Evolutionary conservation across 2,797 vertebrate genomes (phyloP).

Genomic region (Chelon labrosus): DNA sequence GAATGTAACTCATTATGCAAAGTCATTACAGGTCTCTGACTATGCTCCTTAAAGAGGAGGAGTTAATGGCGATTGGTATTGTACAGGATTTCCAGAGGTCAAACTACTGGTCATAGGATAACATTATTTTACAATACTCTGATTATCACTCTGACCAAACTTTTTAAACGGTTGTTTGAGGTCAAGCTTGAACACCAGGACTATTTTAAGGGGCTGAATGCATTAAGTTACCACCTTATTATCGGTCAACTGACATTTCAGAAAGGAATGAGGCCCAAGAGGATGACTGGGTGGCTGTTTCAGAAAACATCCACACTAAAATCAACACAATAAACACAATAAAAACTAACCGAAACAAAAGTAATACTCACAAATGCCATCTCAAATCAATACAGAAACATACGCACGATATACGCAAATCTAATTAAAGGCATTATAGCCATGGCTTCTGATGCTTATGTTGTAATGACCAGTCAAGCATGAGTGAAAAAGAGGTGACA

Average conservation of each 20-base stretch:
- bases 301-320: background rate
- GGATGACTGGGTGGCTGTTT: background rate
- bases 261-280: conserved; percentile 6
- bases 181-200: conserved; percentile 55
- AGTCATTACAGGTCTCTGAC: conserved; percentile 81
- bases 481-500: background rate
- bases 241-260: conserved; percentile 3
- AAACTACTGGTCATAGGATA: conserved; percentile 70
- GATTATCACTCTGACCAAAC: conserved; percentile 57
- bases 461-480: background rate
- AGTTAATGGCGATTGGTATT: conserved; percentile 75
- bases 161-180: conserved; percentile 55
- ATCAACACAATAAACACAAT: background rate
- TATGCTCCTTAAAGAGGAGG: conserved; percentile 73
- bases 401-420: background rate
- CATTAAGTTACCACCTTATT: conserved; percentile 29
- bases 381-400: background rate
- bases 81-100: conserved; percentile 79
- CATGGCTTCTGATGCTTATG: background rate
- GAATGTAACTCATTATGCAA: conserved; percentile 87
- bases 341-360: background rate
- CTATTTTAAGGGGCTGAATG: conserved; percentile 26
- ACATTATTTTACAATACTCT: conserved; percentile 63
- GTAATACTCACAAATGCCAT: too few relatives aligned
- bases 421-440: background rate